Evolutionary conservation across 2,888 invertebrate species (phyloP).

Genomic region (Macrosoma leucophasiata): DNA sequence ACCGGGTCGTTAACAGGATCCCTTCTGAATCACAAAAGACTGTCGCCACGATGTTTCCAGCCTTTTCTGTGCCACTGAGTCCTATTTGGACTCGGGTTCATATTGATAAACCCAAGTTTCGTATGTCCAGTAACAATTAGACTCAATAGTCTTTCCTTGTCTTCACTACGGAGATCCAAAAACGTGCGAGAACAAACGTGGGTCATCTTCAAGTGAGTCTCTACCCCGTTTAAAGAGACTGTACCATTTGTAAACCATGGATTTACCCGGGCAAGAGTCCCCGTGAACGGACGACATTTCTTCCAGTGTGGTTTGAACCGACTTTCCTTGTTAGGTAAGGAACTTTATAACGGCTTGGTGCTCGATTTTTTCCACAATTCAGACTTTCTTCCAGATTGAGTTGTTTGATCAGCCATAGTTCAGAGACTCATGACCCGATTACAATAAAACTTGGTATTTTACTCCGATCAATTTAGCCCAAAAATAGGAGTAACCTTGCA

Average conservation of each 20-base stretch:
- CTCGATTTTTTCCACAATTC: too few species aligned
- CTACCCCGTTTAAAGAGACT: conserved; percentile 10
- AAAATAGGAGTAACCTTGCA: too few species aligned
- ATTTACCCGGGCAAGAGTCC: conserved; percentile 10
- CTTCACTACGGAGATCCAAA: too few species aligned
- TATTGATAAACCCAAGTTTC: background rate
- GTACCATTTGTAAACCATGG: conserved; percentile 14
- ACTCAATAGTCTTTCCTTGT: too few species aligned
- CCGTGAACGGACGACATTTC: conserved; percentile 7
- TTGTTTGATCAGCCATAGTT: too few species aligned
- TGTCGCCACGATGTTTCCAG: conserved; percentile 7
- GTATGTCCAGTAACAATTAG: too few species aligned
- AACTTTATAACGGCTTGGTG: background rate
- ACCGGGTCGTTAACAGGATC: too few species aligned
- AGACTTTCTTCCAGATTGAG: too few species aligned
- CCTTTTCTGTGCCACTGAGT: background rate
- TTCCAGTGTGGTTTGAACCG: conserved; percentile 9
- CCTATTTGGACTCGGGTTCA: background rate
- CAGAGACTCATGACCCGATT: too few species aligned
- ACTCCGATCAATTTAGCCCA: too few species aligned
- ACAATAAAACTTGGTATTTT: too few species aligned
- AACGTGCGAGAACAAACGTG: too few species aligned
- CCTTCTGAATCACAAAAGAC: conserved; percentile 14
- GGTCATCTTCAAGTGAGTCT: conserved; percentile 13
- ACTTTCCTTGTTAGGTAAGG: conserved; percentile 10